phyloP scores from a whole-genome alignment of 2,888 invertebrate species.

The Drosophila yooni region DNA sequence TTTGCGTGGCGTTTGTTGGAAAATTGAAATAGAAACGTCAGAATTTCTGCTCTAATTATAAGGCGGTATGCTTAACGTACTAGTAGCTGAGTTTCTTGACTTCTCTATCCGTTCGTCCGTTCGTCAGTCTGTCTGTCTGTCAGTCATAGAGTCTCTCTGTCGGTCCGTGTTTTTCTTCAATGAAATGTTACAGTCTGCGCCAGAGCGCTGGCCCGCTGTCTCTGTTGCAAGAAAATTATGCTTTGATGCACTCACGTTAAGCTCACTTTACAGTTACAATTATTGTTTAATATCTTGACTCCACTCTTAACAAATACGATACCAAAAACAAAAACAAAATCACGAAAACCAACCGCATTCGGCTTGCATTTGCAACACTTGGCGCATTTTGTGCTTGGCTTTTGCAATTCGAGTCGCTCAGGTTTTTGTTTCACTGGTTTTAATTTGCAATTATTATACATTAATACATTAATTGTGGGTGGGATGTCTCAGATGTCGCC shows the following conservation, averaged over 20 bases:
- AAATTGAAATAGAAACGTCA: constrained; percentile 85
- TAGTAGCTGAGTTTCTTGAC: constrained; percentile 75
- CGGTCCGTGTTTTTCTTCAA: constrained; percentile 51
- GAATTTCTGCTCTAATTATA: constrained; percentile 85
- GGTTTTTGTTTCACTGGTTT: constrained; percentile 56
- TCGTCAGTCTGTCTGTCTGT: constrained; percentile 13
- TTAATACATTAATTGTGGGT: constrained; percentile 79
- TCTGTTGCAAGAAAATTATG: constrained; percentile 79
- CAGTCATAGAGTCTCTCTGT: constrained; percentile 17
- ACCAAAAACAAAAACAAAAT: constrained; percentile 23
- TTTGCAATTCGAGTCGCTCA: constrained; percentile 65
- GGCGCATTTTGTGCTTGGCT: constrained; percentile 52
- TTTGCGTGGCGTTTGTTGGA: constrained; percentile 82
- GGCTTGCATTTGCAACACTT: constrained; percentile 68
- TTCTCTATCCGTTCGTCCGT: constrained; percentile 51
- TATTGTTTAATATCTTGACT: constrained; percentile 78
- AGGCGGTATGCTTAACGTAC: constrained; percentile 82
- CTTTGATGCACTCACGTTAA: constrained; percentile 83
- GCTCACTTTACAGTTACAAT: constrained; percentile 81
- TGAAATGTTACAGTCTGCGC: constrained; percentile 62
- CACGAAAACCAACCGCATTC: constrained; percentile 38
- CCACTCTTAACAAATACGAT: constrained; percentile 64
- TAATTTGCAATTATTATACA: constrained; percentile 78
- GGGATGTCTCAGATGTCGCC: constrained; percentile 70
- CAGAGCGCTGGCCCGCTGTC: constrained; percentile 27